Evolutionary conservation across 2,113 vertebrate species (phyloP).

Genomic region (Oplegnathus fasciatus): DNA sequence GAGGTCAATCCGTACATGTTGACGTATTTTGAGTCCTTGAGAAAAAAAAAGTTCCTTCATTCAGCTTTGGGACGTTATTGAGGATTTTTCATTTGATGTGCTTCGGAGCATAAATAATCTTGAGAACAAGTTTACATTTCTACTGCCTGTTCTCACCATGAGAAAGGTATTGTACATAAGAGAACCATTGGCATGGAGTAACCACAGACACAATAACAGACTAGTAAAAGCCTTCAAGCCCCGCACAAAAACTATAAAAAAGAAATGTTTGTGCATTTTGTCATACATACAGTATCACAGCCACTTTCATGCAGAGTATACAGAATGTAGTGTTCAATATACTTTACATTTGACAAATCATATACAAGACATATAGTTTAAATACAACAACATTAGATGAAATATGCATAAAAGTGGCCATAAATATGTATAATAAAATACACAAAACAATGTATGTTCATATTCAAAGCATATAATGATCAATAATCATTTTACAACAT

Average conservation of each 20-base stretch:
- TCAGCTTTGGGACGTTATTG: not conserved
- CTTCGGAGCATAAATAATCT: constrained; percentile 15
- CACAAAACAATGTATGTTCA: not conserved
- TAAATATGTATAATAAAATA: constrained; percentile 10
- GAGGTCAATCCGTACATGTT: not conserved
- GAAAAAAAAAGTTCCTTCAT: constrained; percentile 27
- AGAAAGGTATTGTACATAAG: not conserved
- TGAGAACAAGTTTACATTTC: not conserved
- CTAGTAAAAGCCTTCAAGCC: not conserved
- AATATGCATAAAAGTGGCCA: constrained; percentile 31
- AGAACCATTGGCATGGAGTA: not conserved
- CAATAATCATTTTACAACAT: not conserved
- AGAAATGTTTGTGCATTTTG: not conserved
- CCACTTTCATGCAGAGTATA: constrained; percentile 26
- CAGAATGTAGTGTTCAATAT: not conserved
- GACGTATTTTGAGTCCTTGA: not conserved
- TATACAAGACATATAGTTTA: not conserved
- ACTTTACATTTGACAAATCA: not conserved
- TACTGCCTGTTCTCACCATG: not conserved
- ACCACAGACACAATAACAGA: not conserved
- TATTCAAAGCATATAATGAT: not conserved
- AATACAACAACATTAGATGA: not conserved
- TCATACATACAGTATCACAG: not conserved
- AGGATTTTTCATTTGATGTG: constrained; percentile 27
- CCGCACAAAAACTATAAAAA: not conserved